phyloP scores from a whole-genome alignment of 2,888 invertebrate species.

The Ormyrus labotus region DNA sequence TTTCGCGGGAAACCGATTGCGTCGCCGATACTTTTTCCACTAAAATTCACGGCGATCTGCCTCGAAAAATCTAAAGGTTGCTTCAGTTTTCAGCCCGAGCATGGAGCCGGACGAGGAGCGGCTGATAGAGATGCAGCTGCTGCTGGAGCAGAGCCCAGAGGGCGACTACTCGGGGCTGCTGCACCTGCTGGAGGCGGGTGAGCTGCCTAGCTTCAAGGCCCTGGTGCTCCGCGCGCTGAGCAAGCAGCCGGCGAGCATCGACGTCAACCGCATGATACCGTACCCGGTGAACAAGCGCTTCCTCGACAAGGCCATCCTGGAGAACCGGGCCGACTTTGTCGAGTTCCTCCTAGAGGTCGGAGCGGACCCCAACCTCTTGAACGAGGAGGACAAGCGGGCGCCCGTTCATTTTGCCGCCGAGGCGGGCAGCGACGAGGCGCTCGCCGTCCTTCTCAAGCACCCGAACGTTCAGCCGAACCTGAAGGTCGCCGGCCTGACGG shows the following conservation, averaged over 20 bases:
- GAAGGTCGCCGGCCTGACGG: conserved; percentile 66
- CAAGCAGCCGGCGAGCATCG: conserved; percentile 63
- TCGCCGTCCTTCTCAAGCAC: conserved; percentile 66
- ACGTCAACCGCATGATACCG: conserved; percentile 79
- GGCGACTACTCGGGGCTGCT: conserved; percentile 43
- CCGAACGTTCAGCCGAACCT: conserved; percentile 69
- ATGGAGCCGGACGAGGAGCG: conserved; percentile 61
- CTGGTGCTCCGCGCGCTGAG: conserved; percentile 57
- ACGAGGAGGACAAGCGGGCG: conserved; percentile 79
- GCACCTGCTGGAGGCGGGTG: conserved; percentile 56
- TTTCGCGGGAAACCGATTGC: too few relatives aligned
- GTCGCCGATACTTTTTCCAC: too few relatives aligned
- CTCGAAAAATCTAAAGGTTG: too few relatives aligned
- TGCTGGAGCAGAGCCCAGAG: conserved; percentile 49
- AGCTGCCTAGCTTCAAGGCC: conserved; percentile 62
- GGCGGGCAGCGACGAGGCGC: conserved; percentile 70
- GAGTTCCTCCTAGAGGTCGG: conserved; percentile 79
- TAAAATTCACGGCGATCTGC: too few relatives aligned
- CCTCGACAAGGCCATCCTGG: conserved; percentile 79
- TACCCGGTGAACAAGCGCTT: conserved; percentile 80
- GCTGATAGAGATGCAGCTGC: conserved; percentile 55
- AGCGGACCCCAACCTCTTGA: conserved; percentile 80
- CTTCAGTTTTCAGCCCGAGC: background rate
- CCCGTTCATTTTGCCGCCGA: conserved; percentile 83
- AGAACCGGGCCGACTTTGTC: conserved; percentile 78